These are phyloP conservation scores for Cossypha dichroa DNA, from an alignment of 2,797 vertebrate genomes.

Conservation along the genomic window DNA sequence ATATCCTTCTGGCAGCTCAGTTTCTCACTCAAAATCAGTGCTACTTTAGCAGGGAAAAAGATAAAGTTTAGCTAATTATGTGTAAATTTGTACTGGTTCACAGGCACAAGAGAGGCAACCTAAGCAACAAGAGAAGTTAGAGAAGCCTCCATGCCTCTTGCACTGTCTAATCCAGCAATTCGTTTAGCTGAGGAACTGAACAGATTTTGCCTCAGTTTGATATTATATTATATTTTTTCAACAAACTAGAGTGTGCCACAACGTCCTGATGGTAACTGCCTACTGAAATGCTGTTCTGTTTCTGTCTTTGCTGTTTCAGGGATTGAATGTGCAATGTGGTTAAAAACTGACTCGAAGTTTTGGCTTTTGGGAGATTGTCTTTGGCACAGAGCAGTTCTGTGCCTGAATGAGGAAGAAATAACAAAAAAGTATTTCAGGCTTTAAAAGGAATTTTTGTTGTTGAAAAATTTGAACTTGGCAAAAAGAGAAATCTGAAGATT, in stretches of 20 bases:
- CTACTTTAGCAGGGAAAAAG: neutral
- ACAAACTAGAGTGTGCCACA: slow-evolving; percentile 52
- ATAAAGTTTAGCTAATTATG: neutral
- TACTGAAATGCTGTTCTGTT: slow-evolving; percentile 67
- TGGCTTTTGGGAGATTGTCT: slow-evolving; percentile 33
- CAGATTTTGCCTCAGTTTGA: slow-evolving; percentile 56
- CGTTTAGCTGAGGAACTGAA: neutral
- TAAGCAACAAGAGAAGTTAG: neutral
- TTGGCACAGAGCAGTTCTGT: slow-evolving; percentile 2
- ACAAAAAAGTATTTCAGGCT: neutral
- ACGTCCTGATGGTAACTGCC: slow-evolving; percentile 55
- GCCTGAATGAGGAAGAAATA: neutral
- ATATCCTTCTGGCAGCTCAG: neutral
- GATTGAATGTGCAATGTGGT: slow-evolving; percentile 23
- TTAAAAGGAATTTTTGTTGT: neutral
- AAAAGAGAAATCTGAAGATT: neutral
- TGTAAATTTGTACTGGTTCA: neutral
- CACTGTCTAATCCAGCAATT: neutral
- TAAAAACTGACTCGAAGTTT: slow-evolving; percentile 23
- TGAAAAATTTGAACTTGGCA: neutral
- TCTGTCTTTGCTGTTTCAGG: slow-evolving; percentile 45
- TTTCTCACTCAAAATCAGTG: neutral
- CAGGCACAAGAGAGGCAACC: neutral
- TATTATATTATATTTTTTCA: slow-evolving; percentile 57
- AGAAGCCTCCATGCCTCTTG: neutral